Evolutionary conservation across 1,140 invertebrate genomes (phyloP).

Genomic region (Tetranychus cinnabarinus): DNA sequence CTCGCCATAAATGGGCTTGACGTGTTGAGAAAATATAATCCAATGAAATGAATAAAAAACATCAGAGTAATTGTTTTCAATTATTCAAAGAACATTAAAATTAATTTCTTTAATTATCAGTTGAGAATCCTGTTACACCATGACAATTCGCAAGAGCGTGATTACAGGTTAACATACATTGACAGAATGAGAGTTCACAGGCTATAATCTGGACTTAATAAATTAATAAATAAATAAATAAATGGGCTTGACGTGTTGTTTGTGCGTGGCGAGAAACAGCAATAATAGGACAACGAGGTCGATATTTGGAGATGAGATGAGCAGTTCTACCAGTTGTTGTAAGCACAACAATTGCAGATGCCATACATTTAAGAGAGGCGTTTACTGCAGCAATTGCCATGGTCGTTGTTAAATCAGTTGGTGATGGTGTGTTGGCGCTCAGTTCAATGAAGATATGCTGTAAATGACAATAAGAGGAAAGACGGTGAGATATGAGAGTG

Average conservation of each 20-base stretch:
- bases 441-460: constrained; percentile 14
- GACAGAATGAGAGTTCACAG: too few species aligned
- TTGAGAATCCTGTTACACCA: background rate
- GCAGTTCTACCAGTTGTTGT: constrained; percentile 84
- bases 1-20: constrained; percentile 59
- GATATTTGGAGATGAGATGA: constrained; percentile 74
- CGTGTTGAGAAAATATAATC: too few species aligned
- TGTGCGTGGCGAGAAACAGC: constrained; percentile 49
- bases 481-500: background rate
- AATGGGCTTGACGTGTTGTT: constrained; percentile 42
- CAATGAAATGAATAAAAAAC: too few species aligned
- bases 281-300: constrained; percentile 85
- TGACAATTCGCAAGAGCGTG: background rate
- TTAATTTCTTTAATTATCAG: background rate
- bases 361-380: constrained; percentile 69
- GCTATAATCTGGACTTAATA: too few species aligned
- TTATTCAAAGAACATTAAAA: too few species aligned
- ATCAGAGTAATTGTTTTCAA: too few species aligned
- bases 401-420: constrained; percentile 67
- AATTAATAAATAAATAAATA: too few species aligned
- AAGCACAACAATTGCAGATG: constrained; percentile 74
- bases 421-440: constrained; percentile 19
- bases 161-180: too few species aligned
- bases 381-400: constrained; percentile 89
- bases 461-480: background rate